Evolutionary conservation across 1,140 invertebrate species (phyloP), one percentile per base, ranked within the genome.

Genomic region (Schlechtendalia chinensis): DNA sequence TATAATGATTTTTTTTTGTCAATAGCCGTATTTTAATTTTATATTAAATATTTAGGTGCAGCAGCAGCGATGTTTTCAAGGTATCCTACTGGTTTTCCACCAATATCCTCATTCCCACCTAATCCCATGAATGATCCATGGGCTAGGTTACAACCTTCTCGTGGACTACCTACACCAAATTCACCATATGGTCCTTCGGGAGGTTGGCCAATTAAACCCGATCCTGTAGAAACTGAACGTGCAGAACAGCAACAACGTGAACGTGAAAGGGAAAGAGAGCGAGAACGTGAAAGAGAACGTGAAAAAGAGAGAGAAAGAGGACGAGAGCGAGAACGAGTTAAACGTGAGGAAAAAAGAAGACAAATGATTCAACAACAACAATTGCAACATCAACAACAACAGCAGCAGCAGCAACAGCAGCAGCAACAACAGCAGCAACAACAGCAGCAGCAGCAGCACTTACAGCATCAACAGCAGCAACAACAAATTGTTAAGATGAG

Each of bases 31-130:
- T n/a, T 81, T 82, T 75, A 74, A 82, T n/a, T 79, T 74, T 65
- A 11, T 74, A 72, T 75, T 16, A 14, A 22, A 16, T 27, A 24
- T 63, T 82, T 81, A 50, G 61, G 63, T 72, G 63, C 84, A 85
- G 63, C 84, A 87, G 89, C 84, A 87, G 89, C 88, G 83, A 86
- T 92, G 56, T 94, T 94, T 85, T 91, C 89, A 45, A 89, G 93
- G 71, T 94, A 93, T 87, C 91, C 85, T 6, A 86, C 89, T 10
- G 89, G 89, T 84, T 87, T 90, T 56, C 89, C 91, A 75, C 87
- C 89, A 29, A 87, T 93, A 69, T 89, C 92, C 11, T 89, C 90
- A 71, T 93, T 92, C 84, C 88, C 90, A 45, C 88, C 86, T 10
- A 83, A 85, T 27, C 86, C 85, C 24, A 83, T 83, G 75, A 87